Evolutionary conservation across 2,113 vertebrate genomes (phyloP), one percentile per base, ranked within the genome.

Genomic region (Mystacornis crossleyi): DNA sequence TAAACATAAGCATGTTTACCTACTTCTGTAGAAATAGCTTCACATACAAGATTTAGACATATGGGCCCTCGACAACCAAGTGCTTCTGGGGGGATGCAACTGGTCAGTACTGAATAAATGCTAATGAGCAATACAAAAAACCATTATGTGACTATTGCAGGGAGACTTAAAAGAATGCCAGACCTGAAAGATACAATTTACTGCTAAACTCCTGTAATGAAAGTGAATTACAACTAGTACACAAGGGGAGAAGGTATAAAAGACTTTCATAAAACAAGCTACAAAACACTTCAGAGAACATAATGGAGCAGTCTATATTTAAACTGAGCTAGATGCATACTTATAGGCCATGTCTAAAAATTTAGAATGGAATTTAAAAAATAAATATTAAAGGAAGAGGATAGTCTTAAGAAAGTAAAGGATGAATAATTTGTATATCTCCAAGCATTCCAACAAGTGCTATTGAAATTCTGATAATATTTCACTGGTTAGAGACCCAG

Each of bases 261-360:
- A 90, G n/a, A 16, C 33, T 83, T 80, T 26, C 24, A 67, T 55
- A 69, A 94, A 95, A 60, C n/a, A 67, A 75, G 23, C 29, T 65
- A 21, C 36, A 43, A 60, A 86, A 47, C 16, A 38, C 10, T 36
- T 91, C 54, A 55, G 45, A 72, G 50, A 74, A 82, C 33, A 33
- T 42, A 93, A 66, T 29, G 23, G 33, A 79, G 60, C 11, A 67
- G 23, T 33, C 26, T 88, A 14, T 65, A 43, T 18, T 73, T 64
- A 38, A 34, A 5, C 12, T 62, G 23, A 48, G 14, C 34, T 42
- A 80, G 29, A 51, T 33, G 8, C 12, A 78, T 43, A 24, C 7
- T 77, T 70, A 40, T 1, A 72, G 43, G 8, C 14, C 20, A 26
- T 7, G 4, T 40, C 53, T 60, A 26, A 75, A 89, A 86, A 77